Base-by-base conservation (phyloP, 2,113 vertebrate genomes). In the Grammomys dolichurus region DNA sequence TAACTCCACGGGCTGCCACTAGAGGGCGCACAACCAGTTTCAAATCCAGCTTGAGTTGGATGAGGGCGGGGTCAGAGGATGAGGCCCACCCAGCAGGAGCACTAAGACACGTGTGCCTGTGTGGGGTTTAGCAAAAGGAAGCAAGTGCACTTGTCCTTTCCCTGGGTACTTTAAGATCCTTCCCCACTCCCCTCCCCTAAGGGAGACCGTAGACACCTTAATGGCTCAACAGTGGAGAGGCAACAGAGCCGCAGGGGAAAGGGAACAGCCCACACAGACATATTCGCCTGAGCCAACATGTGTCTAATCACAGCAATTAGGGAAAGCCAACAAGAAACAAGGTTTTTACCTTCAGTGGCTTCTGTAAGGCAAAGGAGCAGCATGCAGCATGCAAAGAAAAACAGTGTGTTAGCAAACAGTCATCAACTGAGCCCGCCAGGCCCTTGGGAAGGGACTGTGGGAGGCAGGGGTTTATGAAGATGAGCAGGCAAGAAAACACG, bases 321-420 rank as follows among this genome's bases (percentile, higher is more conserved):
- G 95, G 96, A 96, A 97, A 87, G 70, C 97, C 96, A 97, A 98
- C 95, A 97, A 97, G 86, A 96, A 96, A 97, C 72, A 54, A 98
- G 97, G 97, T 97, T 98, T 84, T 99, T 99, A 99, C 99, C 99
- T 99, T 99, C 99, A 20, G 99, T 98, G 98, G 98, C 98, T 97
- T 99, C 99, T 99, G 99, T 97, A 98, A 99, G 99, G 99, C 98
- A 99, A 99, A 98, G 98, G 98, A 98, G 98, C 99, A 98, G 99
- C 99, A 99, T 99, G 99, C 99, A 99, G 99, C 99, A 99, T 99
- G 99, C 99, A 96, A 99, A 99, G 98, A 99, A 98, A 99, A 98
- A 99, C 97, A 99, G 87, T 94, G 72, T 97, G 98, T 99, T 99
- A 99, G 99, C 99, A 98, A 80, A 98, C 90, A 97, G 95, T 94